phyloP scores from a whole-genome alignment of 1,140 invertebrate genomes.

The Apis laboriosa region DNA sequence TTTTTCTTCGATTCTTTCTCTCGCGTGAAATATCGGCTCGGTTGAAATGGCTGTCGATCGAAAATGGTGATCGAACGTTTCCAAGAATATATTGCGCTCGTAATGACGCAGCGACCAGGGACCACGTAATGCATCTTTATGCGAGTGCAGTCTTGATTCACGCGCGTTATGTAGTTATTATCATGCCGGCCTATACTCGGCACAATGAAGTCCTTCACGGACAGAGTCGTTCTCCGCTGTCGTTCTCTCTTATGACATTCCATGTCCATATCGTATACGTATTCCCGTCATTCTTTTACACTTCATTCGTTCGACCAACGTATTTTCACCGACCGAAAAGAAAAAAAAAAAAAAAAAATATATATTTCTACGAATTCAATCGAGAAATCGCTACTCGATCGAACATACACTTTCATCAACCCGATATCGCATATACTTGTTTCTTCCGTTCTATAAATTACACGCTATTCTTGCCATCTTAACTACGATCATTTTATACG shows the following conservation, averaged over 20 bases:
- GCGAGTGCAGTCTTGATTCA: constrained; percentile 21
- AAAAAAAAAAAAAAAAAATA: no score
- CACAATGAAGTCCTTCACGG: constrained; percentile 10
- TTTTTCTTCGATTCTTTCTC: no score
- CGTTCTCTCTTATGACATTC: neutral
- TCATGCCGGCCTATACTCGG: constrained; percentile 13
- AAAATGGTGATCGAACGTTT: neutral
- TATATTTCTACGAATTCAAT: neutral
- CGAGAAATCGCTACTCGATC: no score
- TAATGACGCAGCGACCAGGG: constrained; percentile 1
- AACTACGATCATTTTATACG: no score
- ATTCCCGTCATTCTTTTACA: neutral
- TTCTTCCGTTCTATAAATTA: no score
- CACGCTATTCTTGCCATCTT: no score
- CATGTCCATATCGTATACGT: neutral
- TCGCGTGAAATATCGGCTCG: neutral
- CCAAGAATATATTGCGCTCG: neutral
- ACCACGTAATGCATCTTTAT: constrained; percentile 34
- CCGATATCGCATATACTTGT: no score
- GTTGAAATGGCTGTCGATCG: neutral
- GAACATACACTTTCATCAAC: no score
- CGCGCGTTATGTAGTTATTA: constrained; percentile 28
- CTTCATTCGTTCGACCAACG: neutral
- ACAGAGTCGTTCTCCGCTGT: neutral
- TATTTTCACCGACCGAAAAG: neutral